Base-by-base conservation (phyloP, 2,888 invertebrate species). In the Apotomis betuletana region DNA sequence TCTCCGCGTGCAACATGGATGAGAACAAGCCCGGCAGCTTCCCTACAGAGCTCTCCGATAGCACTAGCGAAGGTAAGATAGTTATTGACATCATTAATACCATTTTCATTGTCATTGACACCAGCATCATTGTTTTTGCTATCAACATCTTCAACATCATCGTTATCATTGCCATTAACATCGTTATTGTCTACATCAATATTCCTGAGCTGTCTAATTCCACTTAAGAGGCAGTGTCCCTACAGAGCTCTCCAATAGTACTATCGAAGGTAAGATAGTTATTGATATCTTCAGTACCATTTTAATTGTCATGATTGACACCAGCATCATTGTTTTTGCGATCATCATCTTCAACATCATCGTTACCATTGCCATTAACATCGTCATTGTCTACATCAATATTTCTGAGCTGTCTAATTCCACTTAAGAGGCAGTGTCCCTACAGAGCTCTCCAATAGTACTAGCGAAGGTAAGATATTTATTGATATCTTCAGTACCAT, bases 1-100 rank as follows among this genome's bases (percentile, higher is more conserved):
- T 93, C 69, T 89, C 92, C 3, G 92, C 90, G 0, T 93, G 92
- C 90, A 90, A 85, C 77, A 92, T 92, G 92, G 92, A 90, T 80
- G 91, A 89, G n/a, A 85, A 88, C 78, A 88, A 86, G 55, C 91
- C 89, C 0, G 86, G 87, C 68, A 89, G 90, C 81, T 93, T 93
- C 74, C 92, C 92, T 15, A 90, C 90, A 59, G 91, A 92, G 55
- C 78, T 83, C 4, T 83, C 87, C 3, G 91, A 91, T 73, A 85
- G 81, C 76, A 86, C 88, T 49, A 92, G 91, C 65, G 92, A 92
- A 85, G 91, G 91, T 91, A 74, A 63, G 59, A 60, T 6, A n/a
- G 63, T 54, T 54, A 41, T 59, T 3, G 41, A 13, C 3, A 59
- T 27, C 10, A 27, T 15, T 1, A 54, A 13, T 10, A 55, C 27